Percentiles rank a stretch among this genome's conserved stretches.
phyloP scores from a whole-genome alignment of 2,888 invertebrate genomes.

The Dexiosoma caninum region DNA sequence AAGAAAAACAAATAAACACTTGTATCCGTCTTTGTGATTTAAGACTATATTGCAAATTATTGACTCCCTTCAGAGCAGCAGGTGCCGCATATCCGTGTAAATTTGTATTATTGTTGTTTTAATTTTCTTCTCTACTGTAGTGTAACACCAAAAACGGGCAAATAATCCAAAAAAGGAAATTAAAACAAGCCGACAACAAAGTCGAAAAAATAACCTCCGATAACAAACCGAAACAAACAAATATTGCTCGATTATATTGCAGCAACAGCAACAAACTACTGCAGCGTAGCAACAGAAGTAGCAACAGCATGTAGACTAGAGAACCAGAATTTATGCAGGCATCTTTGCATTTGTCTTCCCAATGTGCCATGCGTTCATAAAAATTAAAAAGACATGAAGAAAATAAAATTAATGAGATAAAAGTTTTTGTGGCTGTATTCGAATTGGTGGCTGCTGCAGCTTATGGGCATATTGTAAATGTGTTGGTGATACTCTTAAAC shows the following conservation, averaged over 20 bases:
- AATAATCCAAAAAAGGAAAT: conserved; percentile 21
- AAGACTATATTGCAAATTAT: no score
- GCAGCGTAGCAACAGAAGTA: conserved; percentile 32
- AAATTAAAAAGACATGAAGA: conserved; percentile 49
- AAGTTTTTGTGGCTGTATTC: conserved; percentile 32
- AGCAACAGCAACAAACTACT: conserved; percentile 20
- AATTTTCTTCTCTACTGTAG: conserved; percentile 3
- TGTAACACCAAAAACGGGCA: conserved; percentile 3
- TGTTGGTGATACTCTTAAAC: conserved; percentile 26
- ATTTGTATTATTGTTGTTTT: no score
- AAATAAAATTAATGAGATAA: conserved; percentile 64
- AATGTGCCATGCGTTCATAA: conserved; percentile 4
- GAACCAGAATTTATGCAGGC: conserved; percentile 45
- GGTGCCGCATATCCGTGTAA: no score
- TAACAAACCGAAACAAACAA: conserved; percentile 57
- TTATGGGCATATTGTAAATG: conserved; percentile 2
- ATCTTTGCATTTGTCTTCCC: neutral
- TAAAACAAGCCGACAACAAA: conserved; percentile 56
- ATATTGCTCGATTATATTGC: conserved; percentile 50
- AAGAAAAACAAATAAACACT: no score
- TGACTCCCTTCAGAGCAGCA: no score
- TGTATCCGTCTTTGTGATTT: no score
- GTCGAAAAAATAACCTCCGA: conserved; percentile 43
- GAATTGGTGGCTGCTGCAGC: conserved; percentile 26
- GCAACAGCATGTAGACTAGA: conserved; percentile 38